These are phyloP conservation scores for Ophiothrix spiculata DNA, from an alignment of 35 echinoderm and acorn worm species.

Conservation along the genomic window DNA sequence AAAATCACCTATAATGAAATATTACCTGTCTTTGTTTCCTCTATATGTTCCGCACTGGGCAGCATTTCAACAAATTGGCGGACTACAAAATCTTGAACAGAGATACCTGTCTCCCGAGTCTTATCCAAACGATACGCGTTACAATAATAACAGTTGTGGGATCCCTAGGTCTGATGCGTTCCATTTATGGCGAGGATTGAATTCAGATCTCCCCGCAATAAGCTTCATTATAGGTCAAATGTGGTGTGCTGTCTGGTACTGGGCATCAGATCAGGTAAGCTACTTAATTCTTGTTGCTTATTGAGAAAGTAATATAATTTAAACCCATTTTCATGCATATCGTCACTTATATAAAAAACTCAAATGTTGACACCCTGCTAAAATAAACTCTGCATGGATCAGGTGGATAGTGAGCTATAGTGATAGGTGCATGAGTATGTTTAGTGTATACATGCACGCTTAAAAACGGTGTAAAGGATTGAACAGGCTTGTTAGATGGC, in stretches of 20 bases:
- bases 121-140: slow-evolving; percentile 64
- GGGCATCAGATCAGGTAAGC: slow-evolving; percentile 90
- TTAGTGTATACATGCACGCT: too few relatives aligned
- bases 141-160: slow-evolving; percentile 66
- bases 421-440: too few relatives aligned
- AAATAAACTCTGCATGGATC: too few relatives aligned
- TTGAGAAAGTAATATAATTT: too few relatives aligned
- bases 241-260: slow-evolving; percentile 87
- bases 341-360: too few relatives aligned
- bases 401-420: too few relatives aligned
- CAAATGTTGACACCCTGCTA: too few relatives aligned
- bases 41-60: slow-evolving; percentile 6
- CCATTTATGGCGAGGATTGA: slow-evolving; percentile 54
- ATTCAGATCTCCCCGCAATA: slow-evolving; percentile 78
- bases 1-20: background rate
- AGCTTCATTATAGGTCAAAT: slow-evolving; percentile 87
- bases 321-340: too few relatives aligned
- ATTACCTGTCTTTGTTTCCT: background rate
- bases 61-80: slow-evolving; percentile 83
- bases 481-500: too few relatives aligned
- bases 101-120: slow-evolving; percentile 53
- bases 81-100: slow-evolving; percentile 54
- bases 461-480: too few relatives aligned
- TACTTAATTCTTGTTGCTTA: too few relatives aligned
- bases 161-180: slow-evolving; percentile 77